These are phyloP conservation scores for Embidobia sp. DNA, from an alignment of 2,888 invertebrate species.

Conservation along the genomic window DNA sequence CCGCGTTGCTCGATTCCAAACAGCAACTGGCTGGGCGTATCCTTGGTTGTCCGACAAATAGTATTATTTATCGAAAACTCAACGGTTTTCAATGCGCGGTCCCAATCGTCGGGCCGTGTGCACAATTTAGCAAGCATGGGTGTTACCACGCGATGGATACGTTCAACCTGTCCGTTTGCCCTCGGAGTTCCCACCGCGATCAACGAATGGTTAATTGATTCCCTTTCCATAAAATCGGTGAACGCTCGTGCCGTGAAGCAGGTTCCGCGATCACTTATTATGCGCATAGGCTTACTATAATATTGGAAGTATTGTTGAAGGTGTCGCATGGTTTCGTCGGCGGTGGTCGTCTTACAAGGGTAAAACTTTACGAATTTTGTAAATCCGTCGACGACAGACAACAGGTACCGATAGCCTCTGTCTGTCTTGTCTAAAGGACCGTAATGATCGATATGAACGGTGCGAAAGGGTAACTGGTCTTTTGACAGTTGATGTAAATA, in stretches of 20 bases:
- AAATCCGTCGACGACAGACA: conserved; percentile 67
- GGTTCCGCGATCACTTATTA: neutral
- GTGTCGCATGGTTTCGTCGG: neutral
- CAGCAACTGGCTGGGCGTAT: no score
- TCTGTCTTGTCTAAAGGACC: neutral
- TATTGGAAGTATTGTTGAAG: neutral
- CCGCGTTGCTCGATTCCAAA: no score
- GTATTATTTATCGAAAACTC: neutral
- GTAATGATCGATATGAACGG: conserved; percentile 5
- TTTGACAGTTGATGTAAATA: neutral
- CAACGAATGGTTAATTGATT: neutral
- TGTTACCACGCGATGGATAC: neutral
- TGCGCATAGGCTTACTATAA: neutral
- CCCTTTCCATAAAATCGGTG: neutral
- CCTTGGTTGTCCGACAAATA: no score
- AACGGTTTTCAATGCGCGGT: neutral
- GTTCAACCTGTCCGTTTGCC: neutral
- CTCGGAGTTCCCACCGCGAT: neutral
- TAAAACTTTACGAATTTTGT: conserved; percentile 3
- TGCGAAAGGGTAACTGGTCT: neutral
- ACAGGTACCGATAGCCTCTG: neutral
- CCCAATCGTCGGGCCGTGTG: neutral
- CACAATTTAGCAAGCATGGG: neutral
- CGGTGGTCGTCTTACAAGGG: neutral
- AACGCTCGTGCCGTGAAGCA: neutral